Conservation (phyloP, 2,888 invertebrate species). For the Rhyacophila evoluta region DNA sequence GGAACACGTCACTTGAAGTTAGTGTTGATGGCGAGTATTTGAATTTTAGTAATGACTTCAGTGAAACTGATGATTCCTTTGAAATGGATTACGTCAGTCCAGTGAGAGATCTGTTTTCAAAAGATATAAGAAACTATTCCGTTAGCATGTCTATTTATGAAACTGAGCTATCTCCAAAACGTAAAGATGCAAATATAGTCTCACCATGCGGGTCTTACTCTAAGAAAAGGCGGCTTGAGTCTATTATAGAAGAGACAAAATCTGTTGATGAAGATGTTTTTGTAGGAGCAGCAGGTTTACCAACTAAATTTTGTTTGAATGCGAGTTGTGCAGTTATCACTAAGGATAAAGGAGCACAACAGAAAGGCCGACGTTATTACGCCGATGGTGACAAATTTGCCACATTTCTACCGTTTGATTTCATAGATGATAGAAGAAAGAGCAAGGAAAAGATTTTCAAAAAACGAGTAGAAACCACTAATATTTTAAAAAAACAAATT, state of each 20-base stretch:
- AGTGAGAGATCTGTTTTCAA: slow-evolving; percentile 65
- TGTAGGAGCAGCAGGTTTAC: neutral
- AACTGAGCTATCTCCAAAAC: slow-evolving; percentile 58
- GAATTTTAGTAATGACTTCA: slow-evolving; percentile 64
- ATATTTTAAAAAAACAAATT: no score
- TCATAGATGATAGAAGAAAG: neutral
- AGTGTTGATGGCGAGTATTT: slow-evolving; percentile 63
- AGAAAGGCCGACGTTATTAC: neutral
- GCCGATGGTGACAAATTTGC: neutral
- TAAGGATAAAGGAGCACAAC: neutral
- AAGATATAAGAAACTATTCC: slow-evolving; percentile 68
- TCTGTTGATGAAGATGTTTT: slow-evolving; percentile 25
- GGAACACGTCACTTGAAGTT: slow-evolving; percentile 34
- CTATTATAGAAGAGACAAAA: slow-evolving; percentile 63
- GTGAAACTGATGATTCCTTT: slow-evolving; percentile 61
- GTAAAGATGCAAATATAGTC: slow-evolving; percentile 32
- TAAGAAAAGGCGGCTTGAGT: slow-evolving; percentile 58
- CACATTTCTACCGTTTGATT: neutral
- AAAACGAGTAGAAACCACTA: neutral
- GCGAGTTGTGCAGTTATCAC: neutral
- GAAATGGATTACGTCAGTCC: slow-evolving; percentile 62
- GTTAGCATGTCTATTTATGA: slow-evolving; percentile 66
- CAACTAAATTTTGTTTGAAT: neutral
- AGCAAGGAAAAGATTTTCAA: neutral
- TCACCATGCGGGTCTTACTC: neutral